Percentiles rank a stretch among this genome's conserved stretches.
Evolutionary conservation across 2,888 invertebrate species (phyloP).

Genomic region (Ptychoptera albimana): DNA sequence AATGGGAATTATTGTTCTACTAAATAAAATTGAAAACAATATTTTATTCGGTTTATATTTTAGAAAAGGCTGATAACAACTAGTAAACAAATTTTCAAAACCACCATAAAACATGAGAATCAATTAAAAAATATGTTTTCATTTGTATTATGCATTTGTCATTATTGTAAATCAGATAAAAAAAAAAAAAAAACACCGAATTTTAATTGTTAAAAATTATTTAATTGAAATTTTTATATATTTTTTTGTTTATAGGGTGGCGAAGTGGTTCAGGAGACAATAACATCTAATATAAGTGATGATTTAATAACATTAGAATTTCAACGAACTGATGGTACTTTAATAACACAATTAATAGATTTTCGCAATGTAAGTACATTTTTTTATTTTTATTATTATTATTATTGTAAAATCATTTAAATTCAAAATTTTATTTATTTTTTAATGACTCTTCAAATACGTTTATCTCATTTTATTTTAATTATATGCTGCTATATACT

Average conservation of each 20-base stretch:
- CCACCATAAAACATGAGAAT: too few relatives aligned
- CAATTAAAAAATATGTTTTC: too few relatives aligned
- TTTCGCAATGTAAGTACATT: conserved; percentile 83
- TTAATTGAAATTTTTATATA: not conserved
- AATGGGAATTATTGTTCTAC: too few relatives aligned
- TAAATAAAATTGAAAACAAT: too few relatives aligned
- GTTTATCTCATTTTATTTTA: not conserved
- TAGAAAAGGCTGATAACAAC: too few relatives aligned
- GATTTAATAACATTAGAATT: conserved; percentile 82
- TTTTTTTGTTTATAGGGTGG: conserved; percentile 54
- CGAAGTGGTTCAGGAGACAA: conserved; percentile 83
- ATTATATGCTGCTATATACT: too few relatives aligned
- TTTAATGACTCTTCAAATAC: not conserved
- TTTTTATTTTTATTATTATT: too few relatives aligned
- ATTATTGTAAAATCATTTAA: not conserved
- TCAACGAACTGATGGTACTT: conserved; percentile 78
- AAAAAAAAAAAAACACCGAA: not conserved
- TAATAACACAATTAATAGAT: conserved; percentile 83
- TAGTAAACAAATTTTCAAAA: too few relatives aligned
- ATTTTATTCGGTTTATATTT: too few relatives aligned
- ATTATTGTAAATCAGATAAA: too few relatives aligned
- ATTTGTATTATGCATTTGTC: not conserved
- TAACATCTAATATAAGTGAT: conserved; percentile 78
- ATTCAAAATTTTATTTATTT: not conserved
- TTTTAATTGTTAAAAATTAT: not conserved